Conservation (phyloP, 2,797 vertebrate species). For the Rhincodon typus region DNA sequence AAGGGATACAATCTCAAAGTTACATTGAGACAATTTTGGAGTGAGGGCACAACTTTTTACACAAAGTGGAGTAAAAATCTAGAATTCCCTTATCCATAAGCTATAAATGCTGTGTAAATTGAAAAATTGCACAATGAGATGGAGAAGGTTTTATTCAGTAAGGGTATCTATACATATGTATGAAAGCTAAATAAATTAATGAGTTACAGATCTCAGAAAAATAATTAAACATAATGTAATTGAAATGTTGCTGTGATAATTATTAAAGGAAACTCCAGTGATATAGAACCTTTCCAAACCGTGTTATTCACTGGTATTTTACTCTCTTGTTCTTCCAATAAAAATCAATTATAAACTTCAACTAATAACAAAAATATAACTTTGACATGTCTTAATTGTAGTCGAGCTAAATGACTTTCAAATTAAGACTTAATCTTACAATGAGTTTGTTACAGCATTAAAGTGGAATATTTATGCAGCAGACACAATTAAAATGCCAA, state of each 20-base stretch:
- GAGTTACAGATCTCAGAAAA: background rate
- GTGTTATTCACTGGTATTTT: background rate
- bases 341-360: background rate
- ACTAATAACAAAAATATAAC: background rate
- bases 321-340: background rate
- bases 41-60: no score
- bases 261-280: background rate
- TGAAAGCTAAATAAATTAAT: background rate
- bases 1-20: no score
- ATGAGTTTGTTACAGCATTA: no score
- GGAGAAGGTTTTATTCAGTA: background rate
- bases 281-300: background rate
- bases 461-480: background rate
- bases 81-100: background rate
- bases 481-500: background rate
- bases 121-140: background rate
- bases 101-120: background rate
- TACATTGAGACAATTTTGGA: no score
- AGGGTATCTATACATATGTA: background rate
- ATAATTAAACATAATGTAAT: background rate
- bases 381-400: background rate
- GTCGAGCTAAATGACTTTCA: constrained; percentile 26
- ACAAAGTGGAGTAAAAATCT: no score
- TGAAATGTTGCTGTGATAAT: background rate
- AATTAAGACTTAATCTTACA: background rate